Conservation (phyloP, 2,113 vertebrate genomes). For the Crotalus horridus region DNA sequence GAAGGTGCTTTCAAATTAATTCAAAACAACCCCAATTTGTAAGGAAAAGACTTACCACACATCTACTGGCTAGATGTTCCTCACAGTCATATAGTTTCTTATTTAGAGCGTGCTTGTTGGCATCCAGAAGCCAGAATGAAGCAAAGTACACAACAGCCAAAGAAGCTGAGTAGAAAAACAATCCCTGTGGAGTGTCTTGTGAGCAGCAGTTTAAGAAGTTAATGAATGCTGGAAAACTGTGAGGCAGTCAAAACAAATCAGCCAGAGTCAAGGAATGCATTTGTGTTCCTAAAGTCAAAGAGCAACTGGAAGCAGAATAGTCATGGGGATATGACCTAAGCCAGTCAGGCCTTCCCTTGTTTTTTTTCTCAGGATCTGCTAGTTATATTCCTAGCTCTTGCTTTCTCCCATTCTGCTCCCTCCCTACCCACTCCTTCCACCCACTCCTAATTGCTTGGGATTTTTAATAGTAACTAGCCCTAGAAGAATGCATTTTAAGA, state of each 20-base stretch:
- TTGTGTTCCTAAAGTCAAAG: constrained; percentile 29
- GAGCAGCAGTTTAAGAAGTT: constrained; percentile 39
- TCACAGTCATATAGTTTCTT: background rate
- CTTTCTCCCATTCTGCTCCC: background rate
- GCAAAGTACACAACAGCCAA: background rate
- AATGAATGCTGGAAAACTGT: constrained; percentile 53
- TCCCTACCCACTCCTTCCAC: background rate
- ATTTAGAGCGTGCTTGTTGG: background rate
- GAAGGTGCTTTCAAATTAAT: background rate
- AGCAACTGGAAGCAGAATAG: constrained; percentile 27
- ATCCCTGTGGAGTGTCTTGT: constrained; percentile 9
- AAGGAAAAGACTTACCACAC: constrained; percentile 28
- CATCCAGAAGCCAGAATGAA: background rate
- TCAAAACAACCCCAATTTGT: background rate
- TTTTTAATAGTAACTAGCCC: background rate
- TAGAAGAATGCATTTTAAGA: background rate
- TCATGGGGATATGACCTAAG: background rate
- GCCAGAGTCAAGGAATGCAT: constrained; percentile 13
- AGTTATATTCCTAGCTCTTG: background rate
- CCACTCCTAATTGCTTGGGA: background rate
- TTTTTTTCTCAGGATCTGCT: background rate
- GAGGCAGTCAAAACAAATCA: constrained; percentile 10
- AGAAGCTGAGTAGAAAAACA: constrained; percentile 34
- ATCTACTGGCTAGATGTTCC: constrained; percentile 13
- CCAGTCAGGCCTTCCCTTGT: background rate